Evolutionary conservation across 2,797 vertebrate species (phyloP), one percentile per base, ranked within the genome.

Genomic region (Champsocephalus esox): DNA sequence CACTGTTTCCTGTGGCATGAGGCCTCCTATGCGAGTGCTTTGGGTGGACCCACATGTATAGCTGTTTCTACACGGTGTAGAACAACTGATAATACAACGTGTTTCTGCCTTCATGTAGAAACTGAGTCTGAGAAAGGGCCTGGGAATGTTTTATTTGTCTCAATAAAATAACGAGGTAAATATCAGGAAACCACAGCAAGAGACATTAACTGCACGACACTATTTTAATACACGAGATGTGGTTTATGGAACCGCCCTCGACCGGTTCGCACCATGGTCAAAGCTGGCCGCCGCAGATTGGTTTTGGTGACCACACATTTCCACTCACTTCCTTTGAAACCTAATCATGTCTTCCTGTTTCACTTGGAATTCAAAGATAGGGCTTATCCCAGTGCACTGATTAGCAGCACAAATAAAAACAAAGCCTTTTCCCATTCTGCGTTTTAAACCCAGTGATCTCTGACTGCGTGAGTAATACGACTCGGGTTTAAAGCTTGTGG

Each of bases 341-440:
- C 77, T 83, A 92, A 93, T 91, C 90, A 86, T 68, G 58, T 78
- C 75, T 93, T 93, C 89, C 91, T 93, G 92, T 91, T 91, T 85
- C 84, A 77, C 81, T 90, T 92, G 90, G 91, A 94, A 87, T 85
- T 83, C 81, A 83, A 70, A 88, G 84, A 89, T 77, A 82, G 75
- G 60, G 41, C 65, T 80, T 77, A 75, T 79, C 83, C 81, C 51
- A 43, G 28, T 13, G 61, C 62, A 24, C 84, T 87, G 82, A 93
- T 92, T 90, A 90, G 87, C 77, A 81, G 86, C 44, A 72, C 83
- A 77, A 89, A 85, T 77, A 85, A 86, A 88, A 89, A 91, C 83
- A 88, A 79, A 73, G 70, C 51, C 43, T 66, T 82, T 74, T 57
- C 66, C 76, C 67, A 48, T 62, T 88, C 80, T 45, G 19, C 19